These are phyloP conservation scores for Scolopax bukidnonensis DNA, from an alignment of 2,797 vertebrate species.

Conservation along the genomic window DNA sequence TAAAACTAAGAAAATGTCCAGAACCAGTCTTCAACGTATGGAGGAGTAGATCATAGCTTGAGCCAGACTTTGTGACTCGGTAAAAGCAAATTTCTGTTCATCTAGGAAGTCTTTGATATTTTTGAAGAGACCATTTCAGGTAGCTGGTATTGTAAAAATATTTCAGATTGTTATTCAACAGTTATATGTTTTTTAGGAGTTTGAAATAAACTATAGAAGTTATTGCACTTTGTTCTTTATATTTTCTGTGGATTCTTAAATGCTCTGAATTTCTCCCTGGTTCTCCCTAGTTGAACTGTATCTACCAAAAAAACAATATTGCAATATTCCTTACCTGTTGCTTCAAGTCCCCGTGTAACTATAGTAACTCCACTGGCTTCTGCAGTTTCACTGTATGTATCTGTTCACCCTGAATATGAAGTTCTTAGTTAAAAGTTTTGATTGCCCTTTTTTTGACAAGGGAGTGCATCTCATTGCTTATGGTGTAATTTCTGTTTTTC, in stretches of 20 bases:
- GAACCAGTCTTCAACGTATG: not conserved
- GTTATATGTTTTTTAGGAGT: not conserved
- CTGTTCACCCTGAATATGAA: not conserved
- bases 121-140: not conserved
- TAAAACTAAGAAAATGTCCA: not conserved
- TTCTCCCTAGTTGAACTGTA: not conserved
- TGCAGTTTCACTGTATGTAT: not conserved
- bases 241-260: constrained; percentile 7
- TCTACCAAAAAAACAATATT: constrained; percentile 24
- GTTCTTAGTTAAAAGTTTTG: not conserved
- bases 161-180: not conserved
- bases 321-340: constrained; percentile 14
- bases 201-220: not conserved
- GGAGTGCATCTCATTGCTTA: not conserved
- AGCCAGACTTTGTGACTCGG: not conserved
- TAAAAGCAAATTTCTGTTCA: not conserved
- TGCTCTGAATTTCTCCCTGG: not conserved
- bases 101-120: not conserved
- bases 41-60: not conserved
- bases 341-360: not conserved
- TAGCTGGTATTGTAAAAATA: not conserved
- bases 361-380: not conserved
- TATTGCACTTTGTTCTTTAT: constrained; percentile 20
- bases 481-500: not conserved
- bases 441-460: not conserved